Evolutionary conservation across 2,113 vertebrate species (phyloP).

Genomic region (Nerophis lumbriciformis): DNA sequence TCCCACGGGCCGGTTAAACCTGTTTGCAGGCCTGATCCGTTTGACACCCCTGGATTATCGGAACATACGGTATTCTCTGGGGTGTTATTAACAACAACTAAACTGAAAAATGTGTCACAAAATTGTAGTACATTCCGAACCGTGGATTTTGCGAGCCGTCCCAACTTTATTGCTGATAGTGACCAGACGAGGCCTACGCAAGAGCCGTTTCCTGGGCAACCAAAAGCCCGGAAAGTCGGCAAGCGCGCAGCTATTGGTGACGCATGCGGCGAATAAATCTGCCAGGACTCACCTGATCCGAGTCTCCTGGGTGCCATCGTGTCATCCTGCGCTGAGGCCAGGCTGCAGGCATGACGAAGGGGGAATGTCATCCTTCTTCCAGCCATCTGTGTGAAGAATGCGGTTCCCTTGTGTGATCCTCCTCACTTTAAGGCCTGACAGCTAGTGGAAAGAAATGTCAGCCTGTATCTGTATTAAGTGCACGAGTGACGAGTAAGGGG

Average conservation of each 20-base stretch:
- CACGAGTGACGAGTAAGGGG: slow-evolving; percentile 31
- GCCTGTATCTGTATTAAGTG: slow-evolving; percentile 13
- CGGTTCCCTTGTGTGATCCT: slow-evolving; percentile 32
- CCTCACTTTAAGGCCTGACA: slow-evolving; percentile 39
- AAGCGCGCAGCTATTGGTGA: not conserved
- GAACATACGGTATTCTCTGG: too few species aligned
- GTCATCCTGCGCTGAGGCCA: slow-evolving; percentile 37
- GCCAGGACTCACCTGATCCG: slow-evolving; percentile 46
- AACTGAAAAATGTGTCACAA: too few species aligned
- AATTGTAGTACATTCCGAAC: too few species aligned
- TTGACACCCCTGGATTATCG: too few species aligned
- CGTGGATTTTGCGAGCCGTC: too few species aligned
- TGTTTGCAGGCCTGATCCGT: too few species aligned
- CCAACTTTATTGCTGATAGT: not conserved
- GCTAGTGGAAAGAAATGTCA: slow-evolving; percentile 9
- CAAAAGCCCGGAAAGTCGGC: not conserved
- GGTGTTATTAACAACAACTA: too few species aligned
- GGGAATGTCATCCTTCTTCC: slow-evolving; percentile 45
- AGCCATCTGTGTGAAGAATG: slow-evolving; percentile 56
- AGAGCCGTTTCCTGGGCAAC: slow-evolving; percentile 2
- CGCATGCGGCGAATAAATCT: slow-evolving; percentile 20
- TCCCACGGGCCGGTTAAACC: too few species aligned
- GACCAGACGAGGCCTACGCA: not conserved
- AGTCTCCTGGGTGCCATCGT: slow-evolving; percentile 49
- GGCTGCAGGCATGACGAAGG: slow-evolving; percentile 42